Evolutionary conservation across 2,888 invertebrate genomes (phyloP), one percentile per base, ranked within the genome.

Genomic region (Dromius quadrimaculatus): DNA sequence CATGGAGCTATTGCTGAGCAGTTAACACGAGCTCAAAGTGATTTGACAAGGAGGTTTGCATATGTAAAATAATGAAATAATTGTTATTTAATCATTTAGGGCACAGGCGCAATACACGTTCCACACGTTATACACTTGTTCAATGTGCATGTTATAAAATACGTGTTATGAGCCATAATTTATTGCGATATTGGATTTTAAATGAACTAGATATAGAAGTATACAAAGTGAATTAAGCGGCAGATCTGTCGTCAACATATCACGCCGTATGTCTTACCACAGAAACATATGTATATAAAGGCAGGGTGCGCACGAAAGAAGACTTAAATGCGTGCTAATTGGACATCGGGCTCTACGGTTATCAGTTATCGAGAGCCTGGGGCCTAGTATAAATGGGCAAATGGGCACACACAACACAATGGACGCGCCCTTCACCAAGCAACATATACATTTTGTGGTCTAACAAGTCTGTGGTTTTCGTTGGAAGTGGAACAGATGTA

Each of bases 381-480:
- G 68, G 68, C 59, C 57, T 43, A 59, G 34, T 32, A 32, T 43
- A 54, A 34, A 59, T 59, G 32, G 23, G 43, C 22, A 13, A 43
- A 17, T 19, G 32, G 15, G 11, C 8, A 8, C 28, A 28, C 28
- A 28, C 28, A 50, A 50, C 28, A 68, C 68, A 68, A 68, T 59
- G 59, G 59, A 68, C 59, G 68, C 59, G 68, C 68, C 59, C 68
- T 68, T 68, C 32, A 43, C 68, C 28, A 32, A 13, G 22, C 59
- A 59, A 68, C 45, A 19, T 68, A 15, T 47, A 68, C 50, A n/a
- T 59, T 66, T 68, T 68, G 68, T 59, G 68, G 68, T 68, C 59
- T 59, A 68, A 68, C 68, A 68, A 59, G 68, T 68, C 68, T 68
- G 68, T 59, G 68, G 68, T 68, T 68, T 66, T 68, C 32, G 20